Base-by-base conservation (phyloP, 2,888 invertebrate species). In the Norana najaformis region DNA sequence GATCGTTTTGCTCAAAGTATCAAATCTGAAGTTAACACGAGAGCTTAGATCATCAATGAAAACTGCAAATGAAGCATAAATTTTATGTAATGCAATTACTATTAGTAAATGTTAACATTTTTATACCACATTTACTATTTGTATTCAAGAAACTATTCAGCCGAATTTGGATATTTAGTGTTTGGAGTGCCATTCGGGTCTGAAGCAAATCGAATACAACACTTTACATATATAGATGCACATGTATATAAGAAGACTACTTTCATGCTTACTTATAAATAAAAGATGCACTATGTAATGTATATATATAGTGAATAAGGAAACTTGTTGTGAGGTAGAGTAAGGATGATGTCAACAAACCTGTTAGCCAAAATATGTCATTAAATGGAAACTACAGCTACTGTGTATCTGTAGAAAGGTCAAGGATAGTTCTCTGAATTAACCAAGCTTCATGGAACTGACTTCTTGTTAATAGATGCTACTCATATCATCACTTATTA, bases 241-340 rank as follows among this genome's bases (percentile, higher is more conserved):
- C n/a, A 8, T 5, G 13, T 30, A n/a, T n/a, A 30, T 69, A n/a
- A n/a, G 30, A 1, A 69, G 69, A 69, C 69, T n/a, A 69, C n/a
- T 69, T 69, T n/a, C n/a, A n/a, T n/a, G n/a, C 69, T 69, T 69
- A n/a, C n/a, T n/a, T 69, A 69, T 69, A 69, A n/a, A n/a, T 69
- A 16, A 69, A 16, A n/a, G 69, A 69, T 69, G 69, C 69, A n/a
- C 69, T 69, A 69, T 69, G n/a, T 69, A 69, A 69, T 69, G 69
- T 69, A 11, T 69, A 69, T n/a, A 69, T n/a, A 8, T 69, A 47
- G 20, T 20, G 2, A 41, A 41, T 41, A 18, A 41, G 47, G 11
- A n/a, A 69, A n/a, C 69, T n/a, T 69, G 69, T n/a, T 69, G 69
- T 69, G n/a, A 69, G 53, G 53, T 53, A 53, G 53, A 30, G 69